These are phyloP conservation scores for Drosophila meridionalis DNA, from an alignment of 2,888 invertebrate genomes.

Conservation along the genomic window DNA sequence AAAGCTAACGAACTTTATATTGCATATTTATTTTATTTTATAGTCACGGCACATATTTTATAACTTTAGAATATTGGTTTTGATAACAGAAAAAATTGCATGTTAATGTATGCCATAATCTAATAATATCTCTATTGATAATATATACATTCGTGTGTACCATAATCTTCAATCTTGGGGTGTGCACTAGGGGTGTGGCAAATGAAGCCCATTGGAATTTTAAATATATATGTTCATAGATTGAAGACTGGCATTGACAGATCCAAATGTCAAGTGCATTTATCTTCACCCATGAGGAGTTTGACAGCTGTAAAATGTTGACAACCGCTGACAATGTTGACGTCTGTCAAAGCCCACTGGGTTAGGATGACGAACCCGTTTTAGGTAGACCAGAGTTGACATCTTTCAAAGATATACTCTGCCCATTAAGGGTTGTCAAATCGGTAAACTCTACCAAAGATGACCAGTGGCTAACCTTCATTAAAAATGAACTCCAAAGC, in stretches of 20 bases:
- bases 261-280: background rate
- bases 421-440: no score
- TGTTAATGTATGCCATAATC: no score
- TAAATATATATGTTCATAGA: background rate
- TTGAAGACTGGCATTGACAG: background rate
- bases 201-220: background rate
- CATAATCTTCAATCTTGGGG: background rate
- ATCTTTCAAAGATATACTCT: no score
- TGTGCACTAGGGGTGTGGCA: background rate
- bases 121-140: background rate
- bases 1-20: no score
- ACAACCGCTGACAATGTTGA: background rate
- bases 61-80: background rate
- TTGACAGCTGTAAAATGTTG: background rate
- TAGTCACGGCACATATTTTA: background rate
- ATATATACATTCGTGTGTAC: background rate
- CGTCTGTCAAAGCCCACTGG: no score
- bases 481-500: no score
- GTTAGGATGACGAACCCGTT: no score
- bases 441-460: no score
- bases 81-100: no score
- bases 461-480: no score
- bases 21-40: no score
- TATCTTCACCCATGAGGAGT: background rate
- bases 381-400: no score